These are phyloP conservation scores for Chlamydotis undulata DNA, from an alignment of 2,113 vertebrate species.

Conservation along the genomic window DNA sequence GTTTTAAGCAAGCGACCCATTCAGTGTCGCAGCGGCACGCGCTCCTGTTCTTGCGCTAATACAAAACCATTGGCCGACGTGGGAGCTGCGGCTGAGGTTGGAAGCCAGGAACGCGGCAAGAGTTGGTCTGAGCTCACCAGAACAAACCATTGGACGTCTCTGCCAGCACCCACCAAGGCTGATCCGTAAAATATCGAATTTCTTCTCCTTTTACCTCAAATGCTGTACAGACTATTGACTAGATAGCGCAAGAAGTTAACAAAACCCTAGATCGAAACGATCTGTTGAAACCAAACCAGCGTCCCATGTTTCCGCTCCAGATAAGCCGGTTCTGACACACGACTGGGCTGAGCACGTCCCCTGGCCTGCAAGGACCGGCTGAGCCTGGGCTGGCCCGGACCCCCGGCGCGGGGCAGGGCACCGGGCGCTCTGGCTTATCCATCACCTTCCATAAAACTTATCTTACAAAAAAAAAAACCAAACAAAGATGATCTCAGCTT, in stretches of 20 bases:
- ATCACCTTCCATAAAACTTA: background rate
- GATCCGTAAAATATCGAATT: background rate
- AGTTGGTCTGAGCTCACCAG: background rate
- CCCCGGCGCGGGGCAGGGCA: background rate
- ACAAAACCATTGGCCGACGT: rapidly evolving
- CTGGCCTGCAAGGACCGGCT: too few relatives aligned
- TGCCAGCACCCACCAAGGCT: background rate
- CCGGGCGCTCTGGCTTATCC: too few relatives aligned
- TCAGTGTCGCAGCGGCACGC: rapidly evolving
- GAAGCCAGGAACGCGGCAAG: background rate
- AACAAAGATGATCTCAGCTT: background rate
- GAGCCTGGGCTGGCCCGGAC: background rate
- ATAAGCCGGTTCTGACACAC: too few relatives aligned
- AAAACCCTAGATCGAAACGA: background rate
- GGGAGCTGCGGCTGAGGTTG: background rate
- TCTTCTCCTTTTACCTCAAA: background rate
- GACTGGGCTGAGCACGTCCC: background rate
- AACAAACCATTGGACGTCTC: too few relatives aligned
- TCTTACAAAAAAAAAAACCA: too few relatives aligned
- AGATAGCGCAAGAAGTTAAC: background rate
- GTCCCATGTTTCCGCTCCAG: background rate
- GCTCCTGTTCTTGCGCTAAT: background rate
- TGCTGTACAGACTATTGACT: background rate
- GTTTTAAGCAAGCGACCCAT: background rate
- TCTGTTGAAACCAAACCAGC: background rate